Evolutionary conservation across 2,888 invertebrate species (phyloP), one percentile per base, ranked within the genome.

Genomic region (Phlogophora meticulosa): DNA sequence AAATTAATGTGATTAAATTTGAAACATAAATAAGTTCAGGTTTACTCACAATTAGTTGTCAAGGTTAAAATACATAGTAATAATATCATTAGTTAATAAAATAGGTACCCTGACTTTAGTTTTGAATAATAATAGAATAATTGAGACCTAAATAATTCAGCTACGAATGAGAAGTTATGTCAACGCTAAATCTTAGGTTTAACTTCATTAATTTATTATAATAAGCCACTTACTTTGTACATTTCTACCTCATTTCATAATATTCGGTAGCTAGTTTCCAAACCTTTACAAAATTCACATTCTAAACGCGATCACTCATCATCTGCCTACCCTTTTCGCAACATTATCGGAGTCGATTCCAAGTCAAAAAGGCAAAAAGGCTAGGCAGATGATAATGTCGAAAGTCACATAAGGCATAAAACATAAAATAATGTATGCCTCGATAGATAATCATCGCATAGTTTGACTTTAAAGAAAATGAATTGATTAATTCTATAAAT

Each of bases 181-280:
- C n/a, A 10, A 34, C 36, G 2, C 64, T 46, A 13, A 63, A 13
- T 9, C 24, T 17, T 11, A 38, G n/a, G n/a, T n/a, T n/a, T 24
- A 24, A 24, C 11, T 64, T 15, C 22, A 15, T 5, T 36, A 22
- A 38, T 42, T 58, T 10, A 7, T 63, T 46, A 7, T 1, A 46
- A 17, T 13, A 40, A 63, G 1, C n/a, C n/a, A 10, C n/a, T 22
- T 38, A 45, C 36, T 62, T 32, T 7, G 20, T n/a, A 38, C 66
- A 48, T 38, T 32, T 17, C 65, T 48, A 17, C 45, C 48, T 65
- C 28, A 32, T 48, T 15, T 15, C n/a, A n/a, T n/a, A n/a, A 38
- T 20, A 38, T n/a, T 38, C 13, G 36, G 2, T n/a, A 1, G 13
- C 28, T 64, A 20, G 36, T 64, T 64, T 64, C 13, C n/a, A 38